A percentile compares a stretch with the other conserved stretches of the same genome.
phyloP scores from a whole-genome alignment of 1,140 invertebrate genomes.

The Drosophila nikananu region DNA sequence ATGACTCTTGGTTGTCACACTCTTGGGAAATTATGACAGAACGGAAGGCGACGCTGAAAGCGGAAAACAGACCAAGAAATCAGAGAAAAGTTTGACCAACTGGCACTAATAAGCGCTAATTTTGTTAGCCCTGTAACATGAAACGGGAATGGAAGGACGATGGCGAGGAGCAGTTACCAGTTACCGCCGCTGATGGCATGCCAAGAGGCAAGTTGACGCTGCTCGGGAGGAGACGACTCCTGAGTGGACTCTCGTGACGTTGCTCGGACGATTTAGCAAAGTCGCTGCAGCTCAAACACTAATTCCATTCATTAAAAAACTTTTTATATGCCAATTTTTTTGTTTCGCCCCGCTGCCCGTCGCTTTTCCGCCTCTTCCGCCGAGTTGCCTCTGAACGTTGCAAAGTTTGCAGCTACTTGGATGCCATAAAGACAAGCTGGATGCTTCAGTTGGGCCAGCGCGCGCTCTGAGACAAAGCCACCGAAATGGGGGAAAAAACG shows the following conservation, averaged over 20 bases:
- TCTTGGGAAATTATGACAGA: slow-evolving; percentile 68
- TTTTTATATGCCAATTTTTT: slow-evolving; percentile 81
- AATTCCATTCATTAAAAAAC: slow-evolving; percentile 83
- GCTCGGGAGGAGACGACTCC: slow-evolving; percentile 15
- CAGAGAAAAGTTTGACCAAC: slow-evolving; percentile 67
- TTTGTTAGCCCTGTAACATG: slow-evolving; percentile 68
- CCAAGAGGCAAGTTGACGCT: slow-evolving; percentile 47
- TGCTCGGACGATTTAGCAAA: slow-evolving; percentile 79
- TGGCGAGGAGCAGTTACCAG: slow-evolving; percentile 1
- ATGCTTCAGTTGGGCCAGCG: slow-evolving; percentile 27
- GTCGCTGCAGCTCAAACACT: slow-evolving; percentile 78
- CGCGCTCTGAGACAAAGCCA: slow-evolving; percentile 27
- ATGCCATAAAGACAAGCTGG: slow-evolving; percentile 62
- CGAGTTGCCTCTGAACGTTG: slow-evolving; percentile 36
- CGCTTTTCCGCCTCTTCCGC: slow-evolving; percentile 26
- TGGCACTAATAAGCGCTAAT: slow-evolving; percentile 83
- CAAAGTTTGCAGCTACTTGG: slow-evolving; percentile 63
- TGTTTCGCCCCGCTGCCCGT: slow-evolving; percentile 35
- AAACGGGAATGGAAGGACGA: not conserved
- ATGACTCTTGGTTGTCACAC: slow-evolving; percentile 39
- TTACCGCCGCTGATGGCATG: slow-evolving; percentile 48
- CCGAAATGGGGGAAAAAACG: slow-evolving; percentile 41
- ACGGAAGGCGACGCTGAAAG: slow-evolving; percentile 23
- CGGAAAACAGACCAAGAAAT: slow-evolving; percentile 52
- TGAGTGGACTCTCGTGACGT: slow-evolving; percentile 52